These are phyloP conservation scores for Hippopotamus amphibius DNA, from an alignment of 2,113 vertebrate species.

Conservation along the genomic window DNA sequence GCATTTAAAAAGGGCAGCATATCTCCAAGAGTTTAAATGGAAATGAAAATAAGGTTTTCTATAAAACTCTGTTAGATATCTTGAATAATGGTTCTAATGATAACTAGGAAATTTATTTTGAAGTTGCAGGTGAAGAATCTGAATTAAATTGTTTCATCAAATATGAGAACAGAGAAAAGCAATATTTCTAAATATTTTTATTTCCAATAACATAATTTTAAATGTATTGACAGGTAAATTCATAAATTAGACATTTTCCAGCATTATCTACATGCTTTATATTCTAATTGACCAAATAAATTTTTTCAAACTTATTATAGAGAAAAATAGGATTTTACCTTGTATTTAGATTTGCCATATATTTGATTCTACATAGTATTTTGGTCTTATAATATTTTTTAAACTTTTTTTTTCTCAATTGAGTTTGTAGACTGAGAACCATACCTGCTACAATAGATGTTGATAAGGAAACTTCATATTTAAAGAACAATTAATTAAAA, in stretches of 20 bases:
- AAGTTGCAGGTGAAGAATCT: background rate
- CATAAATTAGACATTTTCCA: slow-evolving; percentile 1
- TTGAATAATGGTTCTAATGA: background rate
- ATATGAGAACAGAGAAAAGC: background rate
- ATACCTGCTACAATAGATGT: background rate
- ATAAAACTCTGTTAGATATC: background rate
- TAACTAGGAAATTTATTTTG: background rate
- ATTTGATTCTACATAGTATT: background rate
- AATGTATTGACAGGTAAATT: background rate
- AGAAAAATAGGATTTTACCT: background rate
- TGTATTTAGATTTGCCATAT: background rate
- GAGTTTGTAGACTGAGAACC: background rate
- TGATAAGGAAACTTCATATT: background rate
- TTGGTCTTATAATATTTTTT: background rate
- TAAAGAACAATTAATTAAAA: background rate
- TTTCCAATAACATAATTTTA: background rate
- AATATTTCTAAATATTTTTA: background rate
- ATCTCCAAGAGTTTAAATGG: background rate
- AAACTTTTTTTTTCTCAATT: background rate
- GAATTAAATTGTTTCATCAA: background rate
- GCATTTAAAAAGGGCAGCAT: background rate
- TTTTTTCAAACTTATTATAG: background rate
- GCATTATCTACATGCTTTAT: background rate
- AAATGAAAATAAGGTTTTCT: background rate
- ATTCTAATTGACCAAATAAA: background rate